Evolutionary conservation across 1,140 invertebrate species (phyloP).

Genomic region (Bombyx mori): ASM3026992v2 NC_085121.1:739501-740000

Average conservation of each 20-base stretch:
- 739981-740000: not conserved
- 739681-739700: constrained; percentile 58
- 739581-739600: constrained; percentile 31
- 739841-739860: constrained; percentile 25
- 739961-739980: not conserved
- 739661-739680: constrained; percentile 47
- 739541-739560: constrained; percentile 1
- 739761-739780: constrained; percentile 66
- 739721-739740: constrained; percentile 68
- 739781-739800: constrained; percentile 54
- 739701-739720: constrained; percentile 64
- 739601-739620: constrained; percentile 28
- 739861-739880: constrained; percentile 10
- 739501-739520: not conserved
- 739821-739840: constrained; percentile 27
- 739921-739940: no score
- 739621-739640: constrained; percentile 26
- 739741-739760: constrained; percentile 68
- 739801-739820: constrained; percentile 23
- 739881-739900: no score
- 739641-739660: constrained; percentile 52
- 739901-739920: not conserved
- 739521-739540: not conserved
- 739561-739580: constrained; percentile 8
- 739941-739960: not conserved